Evolutionary conservation across 2,113 vertebrate species (phyloP).

Genomic region (Trichomycterus rosablanca): DNA sequence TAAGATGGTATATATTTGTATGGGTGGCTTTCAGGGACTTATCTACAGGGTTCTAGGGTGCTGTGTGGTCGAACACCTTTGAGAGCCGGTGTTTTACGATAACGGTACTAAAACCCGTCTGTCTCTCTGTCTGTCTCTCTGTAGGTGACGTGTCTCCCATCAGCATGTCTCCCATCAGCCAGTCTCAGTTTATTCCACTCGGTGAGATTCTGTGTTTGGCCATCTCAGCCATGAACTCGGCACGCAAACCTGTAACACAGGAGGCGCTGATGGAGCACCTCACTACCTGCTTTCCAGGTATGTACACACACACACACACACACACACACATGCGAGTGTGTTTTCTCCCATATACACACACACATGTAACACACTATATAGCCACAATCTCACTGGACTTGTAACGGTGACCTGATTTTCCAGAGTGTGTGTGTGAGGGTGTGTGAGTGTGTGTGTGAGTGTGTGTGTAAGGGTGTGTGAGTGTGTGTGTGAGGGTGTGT

Average conservation of each 20-base stretch:
- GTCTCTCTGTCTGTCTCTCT: slow-evolving; percentile 35
- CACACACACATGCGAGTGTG: slow-evolving; percentile 20
- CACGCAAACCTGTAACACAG: slow-evolving; percentile 93
- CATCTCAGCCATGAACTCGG: slow-evolving; percentile 96
- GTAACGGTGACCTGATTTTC: no score
- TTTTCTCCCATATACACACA: neutral
- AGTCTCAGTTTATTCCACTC: slow-evolving; percentile 97
- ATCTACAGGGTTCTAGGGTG: no score
- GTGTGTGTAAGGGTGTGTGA: no score
- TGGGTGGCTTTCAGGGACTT: no score
- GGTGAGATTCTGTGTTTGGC: slow-evolving; percentile 97
- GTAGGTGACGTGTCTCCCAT: slow-evolving; percentile 98
- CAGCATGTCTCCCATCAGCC: slow-evolving; percentile 99
- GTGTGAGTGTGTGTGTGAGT: no score
- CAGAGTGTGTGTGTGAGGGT: no score
- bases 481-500: no score
- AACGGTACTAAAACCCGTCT: slow-evolving; percentile 2
- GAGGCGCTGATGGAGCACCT: slow-evolving; percentile 96
- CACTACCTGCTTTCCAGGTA: slow-evolving; percentile 96
- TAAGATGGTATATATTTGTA: no score
- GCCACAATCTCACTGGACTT: neutral
- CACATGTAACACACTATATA: no score
- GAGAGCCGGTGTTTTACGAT: neutral
- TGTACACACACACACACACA: slow-evolving; percentile 14
- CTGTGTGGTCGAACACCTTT: no score